phyloP scores from a whole-genome alignment of 1,140 invertebrate species.

The Phymastichus coffea region DNA sequence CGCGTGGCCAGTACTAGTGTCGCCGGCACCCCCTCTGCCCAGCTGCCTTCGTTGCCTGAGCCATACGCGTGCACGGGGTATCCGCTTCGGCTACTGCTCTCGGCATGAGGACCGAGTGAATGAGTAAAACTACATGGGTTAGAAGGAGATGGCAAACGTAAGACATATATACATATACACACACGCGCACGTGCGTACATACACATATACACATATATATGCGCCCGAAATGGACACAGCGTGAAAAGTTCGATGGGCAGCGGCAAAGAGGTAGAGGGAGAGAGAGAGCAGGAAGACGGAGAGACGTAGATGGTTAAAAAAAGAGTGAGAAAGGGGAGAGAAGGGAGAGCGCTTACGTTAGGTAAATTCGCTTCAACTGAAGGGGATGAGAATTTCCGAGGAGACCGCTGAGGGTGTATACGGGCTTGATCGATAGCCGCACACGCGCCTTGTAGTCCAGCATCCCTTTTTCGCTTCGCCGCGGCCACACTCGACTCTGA shows the following conservation, averaged over 20 bases:
- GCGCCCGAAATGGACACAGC: not conserved
- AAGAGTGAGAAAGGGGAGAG: not conserved
- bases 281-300: conserved; percentile 12
- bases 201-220: too few species aligned
- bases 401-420: conserved; percentile 36
- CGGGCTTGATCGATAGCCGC: conserved; percentile 39
- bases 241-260: conserved; percentile 26
- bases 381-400: conserved; percentile 43
- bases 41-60: too few species aligned
- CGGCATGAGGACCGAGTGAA: too few species aligned
- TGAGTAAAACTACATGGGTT: not conserved
- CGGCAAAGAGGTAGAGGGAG: conserved; percentile 27
- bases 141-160: conserved; percentile 7
- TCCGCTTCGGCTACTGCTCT: too few species aligned
- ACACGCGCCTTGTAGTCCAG: conserved; percentile 35
- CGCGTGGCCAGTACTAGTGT: too few species aligned
- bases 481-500: too few species aligned
- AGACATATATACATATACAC: too few species aligned
- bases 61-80: conserved; percentile 35
- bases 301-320: not conserved
- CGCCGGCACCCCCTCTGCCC: not conserved
- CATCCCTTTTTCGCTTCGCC: conserved; percentile 28
- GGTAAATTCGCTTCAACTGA: conserved; percentile 51
- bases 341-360: conserved; percentile 42
- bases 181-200: too few species aligned